phyloP scores from a whole-genome alignment of 2,888 invertebrate species.

The Gymnoscelis rufifasciata region DNA sequence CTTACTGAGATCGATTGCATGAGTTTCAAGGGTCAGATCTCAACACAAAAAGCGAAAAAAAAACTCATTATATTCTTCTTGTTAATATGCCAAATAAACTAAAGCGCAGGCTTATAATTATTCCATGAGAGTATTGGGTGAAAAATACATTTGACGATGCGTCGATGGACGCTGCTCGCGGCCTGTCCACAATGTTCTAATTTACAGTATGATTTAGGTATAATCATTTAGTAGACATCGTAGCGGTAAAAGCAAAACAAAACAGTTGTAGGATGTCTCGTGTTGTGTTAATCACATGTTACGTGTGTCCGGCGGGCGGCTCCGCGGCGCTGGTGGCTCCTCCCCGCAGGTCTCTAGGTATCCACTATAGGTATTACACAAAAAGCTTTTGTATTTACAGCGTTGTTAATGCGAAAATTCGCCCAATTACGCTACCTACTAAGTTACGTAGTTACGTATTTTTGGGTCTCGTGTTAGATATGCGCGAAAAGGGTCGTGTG shows the following conservation, averaged over 20 bases:
- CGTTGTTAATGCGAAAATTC: slow-evolving; percentile 75
- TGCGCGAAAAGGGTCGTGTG: slow-evolving; percentile 17
- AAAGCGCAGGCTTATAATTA: slow-evolving; percentile 67
- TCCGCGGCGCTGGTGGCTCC: slow-evolving; percentile 43
- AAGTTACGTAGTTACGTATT: slow-evolving; percentile 58
- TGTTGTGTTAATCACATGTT: slow-evolving; percentile 77
- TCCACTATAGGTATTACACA: slow-evolving; percentile 58
- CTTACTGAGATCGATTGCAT: slow-evolving; percentile 56
- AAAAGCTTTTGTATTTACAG: slow-evolving; percentile 76
- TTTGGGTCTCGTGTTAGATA: slow-evolving; percentile 39
- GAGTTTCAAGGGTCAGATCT: slow-evolving; percentile 55
- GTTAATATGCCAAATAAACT: slow-evolving; percentile 73
- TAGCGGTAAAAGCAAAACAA: slow-evolving; percentile 78
- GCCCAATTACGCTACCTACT: slow-evolving; percentile 68
- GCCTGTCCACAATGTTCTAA: slow-evolving; percentile 54
- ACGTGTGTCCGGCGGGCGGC: slow-evolving; percentile 40
- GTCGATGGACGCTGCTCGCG: slow-evolving; percentile 56
- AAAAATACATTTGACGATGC: slow-evolving; percentile 74
- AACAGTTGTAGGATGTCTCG: slow-evolving; percentile 67
- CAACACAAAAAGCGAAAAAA: slow-evolving; percentile 67
- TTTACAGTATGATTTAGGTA: slow-evolving; percentile 56
- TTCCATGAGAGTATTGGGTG: slow-evolving; percentile 76
- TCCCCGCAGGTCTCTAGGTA: slow-evolving; percentile 30
- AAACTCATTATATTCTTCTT: slow-evolving; percentile 50
- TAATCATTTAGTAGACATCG: slow-evolving; percentile 73